Evolutionary conservation across 2,888 invertebrate genomes (phyloP).

Genomic region (Steinernema carpocapsae): DNA sequence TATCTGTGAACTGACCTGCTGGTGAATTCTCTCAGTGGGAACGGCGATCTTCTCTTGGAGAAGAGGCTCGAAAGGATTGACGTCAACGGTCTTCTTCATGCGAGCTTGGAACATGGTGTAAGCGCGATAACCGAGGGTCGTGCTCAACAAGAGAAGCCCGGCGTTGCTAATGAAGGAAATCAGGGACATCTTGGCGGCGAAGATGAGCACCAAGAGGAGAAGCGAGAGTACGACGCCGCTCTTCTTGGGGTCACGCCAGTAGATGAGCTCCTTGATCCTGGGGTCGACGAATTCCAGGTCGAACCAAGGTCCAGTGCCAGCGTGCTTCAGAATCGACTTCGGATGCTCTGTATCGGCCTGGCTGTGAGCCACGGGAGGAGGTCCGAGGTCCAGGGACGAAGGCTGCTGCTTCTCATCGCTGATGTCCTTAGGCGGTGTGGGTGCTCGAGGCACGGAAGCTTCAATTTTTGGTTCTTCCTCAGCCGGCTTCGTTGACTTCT

Average conservation of each 20-base stretch:
- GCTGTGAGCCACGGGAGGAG: constrained; percentile 46
- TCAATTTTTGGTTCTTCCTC: constrained; percentile 42
- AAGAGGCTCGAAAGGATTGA: constrained; percentile 61
- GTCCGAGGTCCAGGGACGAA: constrained; percentile 56
- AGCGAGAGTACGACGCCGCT: constrained; percentile 90
- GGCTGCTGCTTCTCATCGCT: constrained; percentile 60
- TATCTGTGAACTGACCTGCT: background rate
- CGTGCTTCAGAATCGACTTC: constrained; percentile 16
- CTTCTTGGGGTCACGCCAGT: constrained; percentile 94
- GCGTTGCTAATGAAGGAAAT: constrained; percentile 87
- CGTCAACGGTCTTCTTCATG: constrained; percentile 71
- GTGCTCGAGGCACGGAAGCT: constrained; percentile 58
- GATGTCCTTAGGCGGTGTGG: constrained; percentile 64
- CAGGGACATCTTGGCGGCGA: constrained; percentile 86
- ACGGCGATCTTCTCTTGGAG: constrained; percentile 86
- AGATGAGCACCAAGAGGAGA: constrained; percentile 85
- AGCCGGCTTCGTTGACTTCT: background rate
- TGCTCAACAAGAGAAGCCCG: constrained; percentile 82
- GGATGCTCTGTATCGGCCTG: constrained; percentile 8
- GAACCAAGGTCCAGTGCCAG: background rate
- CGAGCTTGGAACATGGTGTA: constrained; percentile 94
- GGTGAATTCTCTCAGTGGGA: constrained; percentile 87
- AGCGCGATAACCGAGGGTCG: constrained; percentile 88
- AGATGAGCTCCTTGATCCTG: constrained; percentile 76
- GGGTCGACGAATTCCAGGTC: background rate